A percentile compares a stretch with the other conserved stretches of the same genome.
phyloP scores from a whole-genome alignment of 1,140 invertebrate genomes.

The Parapsyche elsis region DNA sequence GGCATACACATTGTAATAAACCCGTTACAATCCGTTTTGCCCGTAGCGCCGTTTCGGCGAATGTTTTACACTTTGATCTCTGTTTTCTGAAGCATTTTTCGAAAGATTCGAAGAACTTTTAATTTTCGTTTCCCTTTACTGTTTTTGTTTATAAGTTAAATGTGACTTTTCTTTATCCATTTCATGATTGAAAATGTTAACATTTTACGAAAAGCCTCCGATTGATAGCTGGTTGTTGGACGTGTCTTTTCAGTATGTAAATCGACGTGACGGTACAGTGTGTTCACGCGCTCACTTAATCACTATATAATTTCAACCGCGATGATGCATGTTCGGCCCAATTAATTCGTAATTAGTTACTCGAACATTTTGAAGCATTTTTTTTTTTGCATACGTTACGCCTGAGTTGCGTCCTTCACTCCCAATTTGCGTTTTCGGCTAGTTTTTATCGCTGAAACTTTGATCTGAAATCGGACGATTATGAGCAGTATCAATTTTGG shows the following conservation, averaged over 20 bases:
- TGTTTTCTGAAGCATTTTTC: no score
- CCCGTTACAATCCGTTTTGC: background rate
- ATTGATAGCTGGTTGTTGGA: background rate
- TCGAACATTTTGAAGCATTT: slow-evolving; percentile 4
- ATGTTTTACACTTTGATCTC: background rate
- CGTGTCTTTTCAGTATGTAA: slow-evolving; percentile 19
- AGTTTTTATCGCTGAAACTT: no score
- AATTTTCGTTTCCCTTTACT: no score
- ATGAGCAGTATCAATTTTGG: no score
- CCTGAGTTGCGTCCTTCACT: background rate
- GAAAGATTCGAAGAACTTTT: no score
- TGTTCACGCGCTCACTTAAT: slow-evolving; percentile 7
- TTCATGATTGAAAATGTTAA: no score
- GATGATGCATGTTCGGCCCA: slow-evolving; percentile 21
- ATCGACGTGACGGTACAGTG: background rate
- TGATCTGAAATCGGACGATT: no score
- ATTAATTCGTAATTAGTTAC: slow-evolving; percentile 31
- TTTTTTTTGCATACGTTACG: background rate
- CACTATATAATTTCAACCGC: slow-evolving; percentile 10
- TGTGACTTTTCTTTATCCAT: no score
- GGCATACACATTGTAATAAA: slow-evolving; percentile 16
- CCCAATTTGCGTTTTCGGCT: no score
- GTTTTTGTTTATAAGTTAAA: no score
- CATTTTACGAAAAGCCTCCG: no score
- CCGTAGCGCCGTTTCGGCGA: background rate